phyloP scores from a whole-genome alignment of 30 jellyfish, hydroid and myxozoan genomes.

The Phacellophora camtschatica region DNA sequence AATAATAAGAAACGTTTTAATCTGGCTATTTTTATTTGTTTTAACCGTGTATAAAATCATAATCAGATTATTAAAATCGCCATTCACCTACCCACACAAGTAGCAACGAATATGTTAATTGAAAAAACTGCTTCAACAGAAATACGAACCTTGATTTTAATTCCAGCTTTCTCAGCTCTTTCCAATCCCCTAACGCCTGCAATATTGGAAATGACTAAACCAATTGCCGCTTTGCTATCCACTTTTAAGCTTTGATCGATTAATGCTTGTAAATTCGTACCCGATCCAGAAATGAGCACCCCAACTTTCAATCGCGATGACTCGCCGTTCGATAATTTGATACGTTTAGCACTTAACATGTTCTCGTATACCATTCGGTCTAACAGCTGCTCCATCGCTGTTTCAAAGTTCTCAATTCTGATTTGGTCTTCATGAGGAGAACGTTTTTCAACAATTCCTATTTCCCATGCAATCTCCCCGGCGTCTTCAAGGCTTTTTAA shows the following conservation, averaged over 20 bases:
- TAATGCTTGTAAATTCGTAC: conserved; percentile 95
- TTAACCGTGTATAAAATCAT: no score
- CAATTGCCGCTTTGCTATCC: conserved; percentile 72
- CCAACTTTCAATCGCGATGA: conserved; percentile 68
- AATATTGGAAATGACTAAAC: conserved; percentile 83
- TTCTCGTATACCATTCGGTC: not conserved
- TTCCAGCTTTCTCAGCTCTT: conserved; percentile 84
- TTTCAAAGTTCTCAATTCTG: conserved; percentile 17
- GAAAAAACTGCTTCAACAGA: no score
- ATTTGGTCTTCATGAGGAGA: conserved; percentile 22
- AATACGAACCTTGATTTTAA: conserved; percentile 66
- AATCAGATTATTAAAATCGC: no score
- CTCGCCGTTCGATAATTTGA: not conserved
- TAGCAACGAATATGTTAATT: not conserved
- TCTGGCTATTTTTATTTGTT: no score
- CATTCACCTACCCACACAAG: not conserved
- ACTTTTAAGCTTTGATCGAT: conserved; percentile 72
- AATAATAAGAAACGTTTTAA: no score
- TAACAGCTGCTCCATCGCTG: not conserved
- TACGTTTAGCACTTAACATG: not conserved
- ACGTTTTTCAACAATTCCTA: conserved; percentile 55
- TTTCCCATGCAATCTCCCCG: conserved; percentile 65
- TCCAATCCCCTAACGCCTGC: conserved; percentile 88
- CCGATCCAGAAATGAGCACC: conserved; percentile 91
- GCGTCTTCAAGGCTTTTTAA: conserved; percentile 19